Evolutionary conservation across 2,113 vertebrate genomes (phyloP), one percentile per base, ranked within the genome.

Genomic region (Promerops cafer): DNA sequence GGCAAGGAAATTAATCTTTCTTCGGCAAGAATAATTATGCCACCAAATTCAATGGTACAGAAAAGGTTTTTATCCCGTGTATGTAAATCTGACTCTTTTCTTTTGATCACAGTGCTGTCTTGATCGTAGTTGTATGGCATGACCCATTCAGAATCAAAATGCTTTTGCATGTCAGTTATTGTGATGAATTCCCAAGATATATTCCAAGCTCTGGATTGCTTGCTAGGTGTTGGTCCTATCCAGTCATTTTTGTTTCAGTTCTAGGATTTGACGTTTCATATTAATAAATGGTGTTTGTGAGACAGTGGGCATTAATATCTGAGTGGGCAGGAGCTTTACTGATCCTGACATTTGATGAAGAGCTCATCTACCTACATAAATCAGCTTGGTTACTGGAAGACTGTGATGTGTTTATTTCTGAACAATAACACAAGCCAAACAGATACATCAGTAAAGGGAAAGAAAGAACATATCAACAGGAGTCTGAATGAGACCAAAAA

Each of bases 401-500:
- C 50, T 75, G 42, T 87, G 75, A 70, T 87, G 86, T 89, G 80
- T 90, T 93, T 92, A 90, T 95, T 94, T 92, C 65, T 87, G 76
- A 94, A 83, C 82, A 96, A 54, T 92, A 77, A 47, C 59, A 89
- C 27, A 80, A 96, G 63, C 65, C 89, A 96, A 94, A 91, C 26
- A 93, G 86, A 93, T 78, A 84, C 52, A 90, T 94, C 74, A 94
- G 83, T 80, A 81, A 93, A 90, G 63, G 71, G 54, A 92, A 94
- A 80, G 69, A 79, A 94, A 83, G 63, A 82, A 93, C 27, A 30
- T 87, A 91, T 94, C 96, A 95, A 80, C 82, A 94, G 92, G 87
- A 88, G 88, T 74, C 94, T 91, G 90, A 95, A 89, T 5, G 9
- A 93, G 94, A 95, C 83, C 77, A 95, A 93, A 94, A 76, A 87